Conservation (phyloP, 2,888 invertebrate genomes). For the Meteorus colon region DNA sequence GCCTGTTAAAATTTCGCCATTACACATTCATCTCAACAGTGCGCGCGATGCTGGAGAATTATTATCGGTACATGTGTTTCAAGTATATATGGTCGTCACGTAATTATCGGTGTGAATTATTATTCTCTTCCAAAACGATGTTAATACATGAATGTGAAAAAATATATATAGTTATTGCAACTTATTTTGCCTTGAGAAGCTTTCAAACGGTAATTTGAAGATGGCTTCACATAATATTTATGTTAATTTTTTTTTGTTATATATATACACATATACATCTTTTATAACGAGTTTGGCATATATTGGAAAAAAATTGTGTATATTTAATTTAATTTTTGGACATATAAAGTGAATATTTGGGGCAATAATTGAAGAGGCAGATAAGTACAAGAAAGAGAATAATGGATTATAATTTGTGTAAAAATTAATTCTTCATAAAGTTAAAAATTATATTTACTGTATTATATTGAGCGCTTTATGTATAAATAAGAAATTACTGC, state of each 20-base stretch:
- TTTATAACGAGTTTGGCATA: background rate
- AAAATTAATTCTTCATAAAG: no score
- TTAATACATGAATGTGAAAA: background rate
- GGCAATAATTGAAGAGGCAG: background rate
- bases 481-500: background rate
- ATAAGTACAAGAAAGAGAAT: background rate
- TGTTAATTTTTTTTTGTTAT: slow-evolving; percentile 14
- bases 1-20: slow-evolving; percentile 29
- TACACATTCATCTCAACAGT: slow-evolving; percentile 5
- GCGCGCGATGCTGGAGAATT: background rate
- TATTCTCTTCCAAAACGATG: background rate
- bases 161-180: slow-evolving; percentile 11
- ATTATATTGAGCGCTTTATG: no score
- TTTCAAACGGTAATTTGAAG: slow-evolving; percentile 8
- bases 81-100: slow-evolving; percentile 20
- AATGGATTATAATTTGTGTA: no score
- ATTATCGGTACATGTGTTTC: slow-evolving; percentile 31
- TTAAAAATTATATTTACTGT: no score
- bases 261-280: background rate
- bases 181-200: slow-evolving; percentile 9
- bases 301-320: background rate
- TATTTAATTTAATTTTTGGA: background rate
- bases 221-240: slow-evolving; percentile 22
- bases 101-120: slow-evolving; percentile 33
- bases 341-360: background rate